Evolutionary conservation across 2,797 vertebrate genomes (phyloP).

Genomic region (Phrynocephalus guinanensis): DNA sequence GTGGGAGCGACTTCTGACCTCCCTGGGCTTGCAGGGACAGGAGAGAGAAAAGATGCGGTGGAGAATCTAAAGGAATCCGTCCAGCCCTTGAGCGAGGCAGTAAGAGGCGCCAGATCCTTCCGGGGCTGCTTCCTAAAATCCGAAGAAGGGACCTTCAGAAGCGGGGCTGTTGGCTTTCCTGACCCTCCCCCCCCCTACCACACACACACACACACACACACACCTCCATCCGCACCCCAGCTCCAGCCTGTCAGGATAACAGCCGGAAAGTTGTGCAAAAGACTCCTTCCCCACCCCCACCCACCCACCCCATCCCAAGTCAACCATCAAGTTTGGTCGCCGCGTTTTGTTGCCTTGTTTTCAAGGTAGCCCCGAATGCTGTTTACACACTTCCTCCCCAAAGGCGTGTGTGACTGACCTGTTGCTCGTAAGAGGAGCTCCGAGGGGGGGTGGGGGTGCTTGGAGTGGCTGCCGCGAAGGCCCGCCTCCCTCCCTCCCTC

Average conservation of each 20-base stretch:
- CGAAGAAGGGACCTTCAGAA: background rate
- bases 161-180: no score
- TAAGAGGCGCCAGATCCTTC: background rate
- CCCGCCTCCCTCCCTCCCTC: constrained; percentile 70
- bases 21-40: background rate
- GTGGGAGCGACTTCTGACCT: background rate
- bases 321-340: constrained; percentile 7
- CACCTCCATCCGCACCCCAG: no score
- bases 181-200: background rate
- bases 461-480: constrained; percentile 79
- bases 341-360: background rate
- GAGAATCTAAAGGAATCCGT: background rate
- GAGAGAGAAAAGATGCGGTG: background rate
- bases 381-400: constrained; percentile 81
- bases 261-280: no score
- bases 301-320: background rate
- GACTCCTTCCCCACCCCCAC: no score
- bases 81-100: background rate
- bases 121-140: background rate
- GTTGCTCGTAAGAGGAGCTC: constrained; percentile 84
- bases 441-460: constrained; percentile 73
- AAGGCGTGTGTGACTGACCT: constrained; percentile 79
- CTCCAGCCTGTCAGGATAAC: no score
- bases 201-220: no score
- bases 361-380: constrained; percentile 59